Evolutionary conservation across 2,888 invertebrate genomes (phyloP).

Genomic region (Oxyscelio sp.): DNA sequence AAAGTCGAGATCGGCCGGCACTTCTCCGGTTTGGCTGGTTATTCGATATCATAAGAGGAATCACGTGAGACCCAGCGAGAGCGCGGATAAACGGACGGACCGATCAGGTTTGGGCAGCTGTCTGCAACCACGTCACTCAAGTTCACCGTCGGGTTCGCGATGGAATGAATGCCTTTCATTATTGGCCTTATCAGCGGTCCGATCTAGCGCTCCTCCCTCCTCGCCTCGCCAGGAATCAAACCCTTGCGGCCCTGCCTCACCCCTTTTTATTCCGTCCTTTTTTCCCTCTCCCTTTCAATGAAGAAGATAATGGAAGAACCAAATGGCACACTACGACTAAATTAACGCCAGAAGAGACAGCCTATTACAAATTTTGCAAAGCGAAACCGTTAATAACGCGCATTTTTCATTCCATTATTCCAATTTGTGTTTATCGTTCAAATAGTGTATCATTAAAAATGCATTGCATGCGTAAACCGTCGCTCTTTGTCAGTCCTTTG

Average conservation of each 20-base stretch:
- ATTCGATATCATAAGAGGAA: conserved; percentile 87
- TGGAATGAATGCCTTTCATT: conserved; percentile 88
- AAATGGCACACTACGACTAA: no score
- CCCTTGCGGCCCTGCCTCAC: conserved; percentile 40
- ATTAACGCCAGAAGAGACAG: no score
- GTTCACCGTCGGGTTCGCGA: conserved; percentile 85
- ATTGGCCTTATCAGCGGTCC: conserved; percentile 86
- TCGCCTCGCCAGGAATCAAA: conserved; percentile 31
- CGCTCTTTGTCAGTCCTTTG: no score
- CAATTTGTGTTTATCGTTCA: no score
- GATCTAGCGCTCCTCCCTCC: conserved; percentile 78
- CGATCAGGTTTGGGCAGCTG: conserved; percentile 88
- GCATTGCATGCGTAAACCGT: no score
- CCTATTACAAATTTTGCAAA: no score
- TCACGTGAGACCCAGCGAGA: conserved; percentile 82
- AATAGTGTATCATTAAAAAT: no score
- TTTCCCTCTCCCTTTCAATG: conserved; percentile 36
- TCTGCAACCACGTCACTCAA: conserved; percentile 88
- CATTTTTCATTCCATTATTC: no score
- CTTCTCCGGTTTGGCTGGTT: conserved; percentile 84
- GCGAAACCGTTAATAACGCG: no score
- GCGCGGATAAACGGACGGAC: conserved; percentile 80
- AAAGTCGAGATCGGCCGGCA: conserved; percentile 63
- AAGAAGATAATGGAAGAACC: no score
- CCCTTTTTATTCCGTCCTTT: conserved; percentile 32